Evolutionary conservation across 37 sponge, comb jelly and placozoan genomes (phyloP).

Genomic region (Cliona cf. orientalis): DNA sequence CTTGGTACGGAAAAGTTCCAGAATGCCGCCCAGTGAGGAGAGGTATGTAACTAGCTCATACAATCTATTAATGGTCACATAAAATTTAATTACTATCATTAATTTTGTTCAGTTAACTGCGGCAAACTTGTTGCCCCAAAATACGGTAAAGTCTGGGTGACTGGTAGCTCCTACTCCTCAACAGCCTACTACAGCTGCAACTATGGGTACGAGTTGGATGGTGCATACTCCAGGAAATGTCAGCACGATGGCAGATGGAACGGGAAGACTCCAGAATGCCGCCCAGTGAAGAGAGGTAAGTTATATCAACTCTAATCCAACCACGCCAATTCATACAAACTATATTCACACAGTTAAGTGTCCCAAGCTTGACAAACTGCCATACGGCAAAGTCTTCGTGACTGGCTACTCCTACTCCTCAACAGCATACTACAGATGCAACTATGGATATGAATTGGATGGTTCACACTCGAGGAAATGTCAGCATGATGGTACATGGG

Average conservation of each 20-base stretch:
- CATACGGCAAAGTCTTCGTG: slow-evolving; percentile 35
- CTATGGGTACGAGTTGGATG: slow-evolving; percentile 5
- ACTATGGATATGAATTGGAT: slow-evolving; percentile 45
- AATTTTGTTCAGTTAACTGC: not conserved
- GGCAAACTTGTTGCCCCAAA: not conserved
- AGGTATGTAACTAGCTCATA: not conserved
- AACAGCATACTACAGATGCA: slow-evolving; percentile 49
- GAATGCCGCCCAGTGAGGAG: slow-evolving; percentile 15
- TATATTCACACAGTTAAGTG: not conserved
- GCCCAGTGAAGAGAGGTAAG: slow-evolving; percentile 14
- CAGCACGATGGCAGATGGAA: slow-evolving; percentile 15
- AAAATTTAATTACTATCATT: not conserved
- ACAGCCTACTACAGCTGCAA: slow-evolving; percentile 15
- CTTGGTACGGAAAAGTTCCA: slow-evolving; percentile 14
- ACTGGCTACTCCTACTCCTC: slow-evolving; percentile 31
- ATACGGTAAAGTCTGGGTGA: slow-evolving; percentile 13
- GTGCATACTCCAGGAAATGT: not conserved
- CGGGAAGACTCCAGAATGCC: slow-evolving; percentile 15
- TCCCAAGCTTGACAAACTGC: slow-evolving; percentile 12
- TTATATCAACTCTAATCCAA: not conserved
- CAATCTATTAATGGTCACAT: not conserved
- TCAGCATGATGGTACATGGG: slow-evolving; percentile 48
- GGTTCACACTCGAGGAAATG: slow-evolving; percentile 36
- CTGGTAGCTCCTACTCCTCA: not conserved
- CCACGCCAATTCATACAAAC: too few relatives aligned